Base-by-base conservation (phyloP, 2,113 vertebrate genomes). In the Bolborhynchus lineola region DNA sequence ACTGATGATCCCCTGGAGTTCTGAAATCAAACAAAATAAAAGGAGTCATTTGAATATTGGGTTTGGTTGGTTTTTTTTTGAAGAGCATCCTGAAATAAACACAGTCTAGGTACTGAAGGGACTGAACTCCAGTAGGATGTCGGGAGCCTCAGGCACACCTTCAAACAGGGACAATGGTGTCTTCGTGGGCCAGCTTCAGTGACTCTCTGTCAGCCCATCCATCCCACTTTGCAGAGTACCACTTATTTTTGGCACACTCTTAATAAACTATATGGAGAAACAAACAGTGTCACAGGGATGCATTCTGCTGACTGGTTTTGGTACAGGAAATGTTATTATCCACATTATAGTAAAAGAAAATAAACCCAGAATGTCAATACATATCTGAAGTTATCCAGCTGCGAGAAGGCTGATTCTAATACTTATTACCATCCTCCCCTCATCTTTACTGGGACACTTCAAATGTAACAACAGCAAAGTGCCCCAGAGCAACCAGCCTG, bases 341-440 rank as follows among this genome's bases (percentile, higher is more conserved):
- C 60, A 50, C 53, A n/a, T 49, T 82, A 77, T n/a, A 80, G n/a
- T 53, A 28, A 60, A 88, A 92, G 62, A 93, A 95, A 92, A 95
- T 60, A 92, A 96, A 80, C 21, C 29, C 42, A n/a, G 35, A 74
- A 63, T 52, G 59, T 69, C 78, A 94, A 72, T 76, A 93, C 93
- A 77, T 85, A 95, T 39, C 26, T 71, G 62, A 88, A 88, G 50
- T 49, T 90, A 83, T 71, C 60, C 86, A 72, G 69, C 53, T 0
- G 0, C n/a, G 63, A 49, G 63, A 60, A 69, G 39, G 44, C 47
- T 79, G 44, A 93, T 96, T 95, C 69, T 57, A 90, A 86, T 69
- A 89, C 37, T 91, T 85, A 90, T 10, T 88, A 93, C 50, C 63
- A 82, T 46, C 55, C 60, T 74, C 42, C 46, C 74, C 69, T 85